These are phyloP conservation scores for Amblyjoppa fuscipennis DNA, from an alignment of 2,888 invertebrate species.

Conservation along the genomic window DNA sequence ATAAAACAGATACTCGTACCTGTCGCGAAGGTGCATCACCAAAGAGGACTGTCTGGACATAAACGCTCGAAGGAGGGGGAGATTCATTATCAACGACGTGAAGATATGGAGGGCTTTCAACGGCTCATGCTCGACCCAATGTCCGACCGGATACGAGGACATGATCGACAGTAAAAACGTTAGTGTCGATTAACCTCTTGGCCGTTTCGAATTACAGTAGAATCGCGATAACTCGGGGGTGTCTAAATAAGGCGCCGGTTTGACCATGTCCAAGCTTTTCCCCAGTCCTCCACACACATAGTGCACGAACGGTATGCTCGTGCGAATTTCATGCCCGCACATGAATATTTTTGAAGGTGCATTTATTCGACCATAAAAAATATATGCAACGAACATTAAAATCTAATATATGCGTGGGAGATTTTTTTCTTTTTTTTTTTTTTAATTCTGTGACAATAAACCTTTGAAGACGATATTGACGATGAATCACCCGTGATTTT, in stretches of 20 bases:
- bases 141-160: slow-evolving; percentile 87
- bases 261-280: no score
- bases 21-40: slow-evolving; percentile 90
- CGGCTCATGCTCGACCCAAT: slow-evolving; percentile 89
- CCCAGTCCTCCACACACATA: no score
- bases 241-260: no score
- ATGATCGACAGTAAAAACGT: slow-evolving; percentile 76
- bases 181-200: slow-evolving; percentile 55
- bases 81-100: slow-evolving; percentile 74
- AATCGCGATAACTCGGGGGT: not conserved
- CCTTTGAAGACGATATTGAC: no score
- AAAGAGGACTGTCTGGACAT: slow-evolving; percentile 88
- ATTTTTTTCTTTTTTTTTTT: no score
- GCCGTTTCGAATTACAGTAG: not conserved
- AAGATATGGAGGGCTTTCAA: slow-evolving; percentile 87
- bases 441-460: no score
- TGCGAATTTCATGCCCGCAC: no score
- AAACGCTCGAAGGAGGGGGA: slow-evolving; percentile 67
- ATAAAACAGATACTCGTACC: slow-evolving; percentile 86
- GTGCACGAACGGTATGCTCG: no score
- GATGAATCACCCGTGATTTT: not conserved
- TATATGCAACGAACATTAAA: no score
- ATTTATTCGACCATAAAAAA: no score
- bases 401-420: no score
- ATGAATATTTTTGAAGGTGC: no score